Conservation (phyloP, 1,140 invertebrate species). For the Drosophila quadrilineata region DNA sequence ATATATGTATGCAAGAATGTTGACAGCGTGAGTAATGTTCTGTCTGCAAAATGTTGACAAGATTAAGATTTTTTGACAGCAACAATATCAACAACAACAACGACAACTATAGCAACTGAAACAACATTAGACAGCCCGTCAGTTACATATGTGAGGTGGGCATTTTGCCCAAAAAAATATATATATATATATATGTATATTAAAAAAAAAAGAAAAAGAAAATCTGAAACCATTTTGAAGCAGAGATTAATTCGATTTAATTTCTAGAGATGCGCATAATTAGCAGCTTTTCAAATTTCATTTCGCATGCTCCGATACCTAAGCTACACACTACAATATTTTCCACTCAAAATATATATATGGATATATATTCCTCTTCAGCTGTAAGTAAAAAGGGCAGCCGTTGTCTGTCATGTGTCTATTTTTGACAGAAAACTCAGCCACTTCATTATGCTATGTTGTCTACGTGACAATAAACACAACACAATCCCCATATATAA, state of each 20-base stretch:
- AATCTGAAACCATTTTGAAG: conserved; percentile 20
- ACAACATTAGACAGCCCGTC: conserved; percentile 14
- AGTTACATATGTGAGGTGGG: no score
- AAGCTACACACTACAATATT: no score
- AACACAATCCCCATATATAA: conserved; percentile 6
- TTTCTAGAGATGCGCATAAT: conserved; percentile 58
- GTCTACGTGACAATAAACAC: conserved; percentile 23
- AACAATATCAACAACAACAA: conserved; percentile 2
- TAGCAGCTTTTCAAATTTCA: conserved; percentile 50
- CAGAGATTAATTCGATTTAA: conserved; percentile 66
- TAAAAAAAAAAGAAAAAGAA: no score
- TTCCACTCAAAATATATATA: background rate
- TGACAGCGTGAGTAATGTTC: conserved; percentile 59
- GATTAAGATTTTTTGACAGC: conserved; percentile 28
- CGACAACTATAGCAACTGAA: conserved; percentile 2
- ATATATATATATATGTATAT: no score
- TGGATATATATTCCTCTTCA: background rate
- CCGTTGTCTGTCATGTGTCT: conserved; percentile 8
- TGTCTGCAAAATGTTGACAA: conserved; percentile 35
- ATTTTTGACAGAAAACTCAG: conserved; percentile 17
- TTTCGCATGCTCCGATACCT: conserved; percentile 22
- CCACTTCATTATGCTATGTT: conserved; percentile 2
- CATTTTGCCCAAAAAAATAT: no score
- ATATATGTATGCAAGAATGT: conserved; percentile 23
- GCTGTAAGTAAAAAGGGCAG: conserved; percentile 27